phyloP scores from a whole-genome alignment of 2,888 invertebrate species.

The Scaptomyza cyrtandrae region DNA sequence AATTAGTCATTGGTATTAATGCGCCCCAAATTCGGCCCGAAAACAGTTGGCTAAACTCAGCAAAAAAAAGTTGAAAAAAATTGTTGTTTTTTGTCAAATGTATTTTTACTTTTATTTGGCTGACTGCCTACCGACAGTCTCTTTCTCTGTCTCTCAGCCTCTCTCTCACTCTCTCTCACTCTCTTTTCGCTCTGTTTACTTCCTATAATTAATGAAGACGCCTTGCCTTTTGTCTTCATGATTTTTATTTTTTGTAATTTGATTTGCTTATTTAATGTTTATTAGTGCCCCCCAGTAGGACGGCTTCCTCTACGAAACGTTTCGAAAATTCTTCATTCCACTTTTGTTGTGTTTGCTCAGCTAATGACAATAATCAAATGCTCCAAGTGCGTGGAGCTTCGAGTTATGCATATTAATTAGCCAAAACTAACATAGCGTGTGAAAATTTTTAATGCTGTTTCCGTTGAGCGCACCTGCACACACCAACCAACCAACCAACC shows the following conservation, averaged over 20 bases:
- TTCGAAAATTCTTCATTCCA: constrained; percentile 1
- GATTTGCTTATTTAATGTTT: constrained; percentile 64
- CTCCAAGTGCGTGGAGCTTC: constrained; percentile 46
- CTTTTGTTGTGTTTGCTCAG: constrained; percentile 38
- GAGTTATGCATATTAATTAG: constrained; percentile 68
- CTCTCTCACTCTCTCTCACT: background rate
- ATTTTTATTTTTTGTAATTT: constrained; percentile 46
- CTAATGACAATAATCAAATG: constrained; percentile 74
- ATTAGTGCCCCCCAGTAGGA: constrained; percentile 44
- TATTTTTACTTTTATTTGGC: constrained; percentile 45
- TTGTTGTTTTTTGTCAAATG: constrained; percentile 73
- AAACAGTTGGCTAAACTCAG: constrained; percentile 61
- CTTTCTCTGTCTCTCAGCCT: constrained; percentile 1
- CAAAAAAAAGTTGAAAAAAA: constrained; percentile 15
- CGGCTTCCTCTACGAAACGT: constrained; percentile 4
- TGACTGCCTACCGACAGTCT: constrained; percentile 10
- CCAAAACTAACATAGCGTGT: constrained; percentile 57
- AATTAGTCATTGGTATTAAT: constrained; percentile 76
- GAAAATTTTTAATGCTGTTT: constrained; percentile 50
- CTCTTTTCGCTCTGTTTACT: constrained; percentile 25
- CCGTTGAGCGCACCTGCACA: constrained; percentile 54
- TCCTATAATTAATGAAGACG: constrained; percentile 69
- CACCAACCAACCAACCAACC: too few species aligned
- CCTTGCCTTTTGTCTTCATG: constrained; percentile 23
- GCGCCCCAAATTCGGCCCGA: constrained; percentile 43